These are phyloP conservation scores for Sternarchorhynchus goeldii DNA, from an alignment of 2,797 vertebrate genomes.

Conservation along the genomic window DNA sequence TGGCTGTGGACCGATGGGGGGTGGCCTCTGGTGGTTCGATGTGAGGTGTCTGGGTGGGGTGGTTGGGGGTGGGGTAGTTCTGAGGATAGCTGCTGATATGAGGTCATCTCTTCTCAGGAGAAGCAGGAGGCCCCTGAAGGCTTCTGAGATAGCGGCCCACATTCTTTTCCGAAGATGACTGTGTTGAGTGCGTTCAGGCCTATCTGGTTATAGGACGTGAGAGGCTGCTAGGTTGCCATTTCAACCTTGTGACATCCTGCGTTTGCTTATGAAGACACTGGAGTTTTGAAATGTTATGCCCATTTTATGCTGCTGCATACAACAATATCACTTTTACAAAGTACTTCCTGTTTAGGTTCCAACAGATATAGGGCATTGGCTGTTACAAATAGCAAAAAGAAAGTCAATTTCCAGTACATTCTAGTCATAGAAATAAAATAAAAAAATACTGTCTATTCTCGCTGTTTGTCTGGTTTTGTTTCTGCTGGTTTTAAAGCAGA, in stretches of 20 bases:
- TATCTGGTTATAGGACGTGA: not conserved
- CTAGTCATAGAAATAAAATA: too few relatives aligned
- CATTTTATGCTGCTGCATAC: too few relatives aligned
- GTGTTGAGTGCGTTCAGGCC: not conserved
- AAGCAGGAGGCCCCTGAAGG: constrained; percentile 27
- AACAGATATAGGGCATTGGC: too few relatives aligned
- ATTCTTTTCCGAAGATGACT: constrained; percentile 28
- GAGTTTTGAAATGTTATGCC: too few relatives aligned
- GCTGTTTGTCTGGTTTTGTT: too few relatives aligned
- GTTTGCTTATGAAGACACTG: too few relatives aligned
- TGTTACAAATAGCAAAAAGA: too few relatives aligned
- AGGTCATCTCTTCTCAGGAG: constrained; percentile 48
- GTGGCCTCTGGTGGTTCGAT: constrained; percentile 51
- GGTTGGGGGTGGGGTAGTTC: constrained; percentile 15
- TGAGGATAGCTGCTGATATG: constrained; percentile 42
- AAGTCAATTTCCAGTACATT: too few relatives aligned
- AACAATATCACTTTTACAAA: too few relatives aligned
- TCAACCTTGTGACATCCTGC: not conserved
- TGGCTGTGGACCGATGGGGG: constrained; percentile 16
- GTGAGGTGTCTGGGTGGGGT: constrained; percentile 39
- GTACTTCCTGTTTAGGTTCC: too few relatives aligned
- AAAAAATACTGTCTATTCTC: too few relatives aligned
- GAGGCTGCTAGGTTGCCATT: not conserved
- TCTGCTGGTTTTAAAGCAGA: too few relatives aligned
- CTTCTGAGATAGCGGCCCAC: constrained; percentile 15